These are phyloP conservation scores for Eunapius fragilis DNA, from an alignment of 37 sponge, comb jelly and placozoan genomes.

Conservation along the genomic window DNA sequence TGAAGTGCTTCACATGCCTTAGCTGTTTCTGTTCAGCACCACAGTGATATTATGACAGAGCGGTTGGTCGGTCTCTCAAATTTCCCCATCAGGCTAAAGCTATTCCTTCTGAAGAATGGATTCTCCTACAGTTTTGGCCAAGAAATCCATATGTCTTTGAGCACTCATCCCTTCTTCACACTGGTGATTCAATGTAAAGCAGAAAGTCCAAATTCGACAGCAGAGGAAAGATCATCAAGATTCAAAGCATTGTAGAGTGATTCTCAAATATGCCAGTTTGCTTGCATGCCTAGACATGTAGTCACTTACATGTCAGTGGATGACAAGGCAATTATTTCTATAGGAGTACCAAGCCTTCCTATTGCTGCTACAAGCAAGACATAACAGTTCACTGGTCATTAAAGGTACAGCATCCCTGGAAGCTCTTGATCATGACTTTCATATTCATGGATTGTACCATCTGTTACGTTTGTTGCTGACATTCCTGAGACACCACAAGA, in stretches of 20 bases:
- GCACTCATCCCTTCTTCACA: background rate
- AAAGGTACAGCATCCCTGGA: background rate
- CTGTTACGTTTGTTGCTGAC: slow-evolving; percentile 16
- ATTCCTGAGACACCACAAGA: slow-evolving; percentile 1
- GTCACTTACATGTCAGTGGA: slow-evolving; percentile 8
- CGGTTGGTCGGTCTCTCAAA: slow-evolving; percentile 8
- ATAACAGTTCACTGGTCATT: slow-evolving; percentile 10
- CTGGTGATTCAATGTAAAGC: background rate
- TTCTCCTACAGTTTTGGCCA: slow-evolving; percentile 32
- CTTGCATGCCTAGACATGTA: background rate
- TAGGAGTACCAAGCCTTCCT: slow-evolving; percentile 23
- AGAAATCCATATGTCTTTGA: slow-evolving; percentile 39
- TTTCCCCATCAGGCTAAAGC: background rate
- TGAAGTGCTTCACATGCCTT: slow-evolving; percentile 26
- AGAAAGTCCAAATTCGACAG: slow-evolving; percentile 11
- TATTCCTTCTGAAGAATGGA: slow-evolving; percentile 37
- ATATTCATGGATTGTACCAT: slow-evolving; percentile 29
- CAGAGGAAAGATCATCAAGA: slow-evolving; percentile 1
- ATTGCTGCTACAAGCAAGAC: slow-evolving; percentile 9
- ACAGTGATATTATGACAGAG: slow-evolving; percentile 10
- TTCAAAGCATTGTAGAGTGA: slow-evolving; percentile 6
- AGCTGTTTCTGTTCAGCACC: slow-evolving; percentile 30
- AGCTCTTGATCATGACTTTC: slow-evolving; percentile 21
- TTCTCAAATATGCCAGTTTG: slow-evolving; percentile 2
- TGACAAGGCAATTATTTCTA: slow-evolving; percentile 18